phyloP scores from a whole-genome alignment of 1,140 invertebrate species.

The Brachystomella parvula region DNA sequence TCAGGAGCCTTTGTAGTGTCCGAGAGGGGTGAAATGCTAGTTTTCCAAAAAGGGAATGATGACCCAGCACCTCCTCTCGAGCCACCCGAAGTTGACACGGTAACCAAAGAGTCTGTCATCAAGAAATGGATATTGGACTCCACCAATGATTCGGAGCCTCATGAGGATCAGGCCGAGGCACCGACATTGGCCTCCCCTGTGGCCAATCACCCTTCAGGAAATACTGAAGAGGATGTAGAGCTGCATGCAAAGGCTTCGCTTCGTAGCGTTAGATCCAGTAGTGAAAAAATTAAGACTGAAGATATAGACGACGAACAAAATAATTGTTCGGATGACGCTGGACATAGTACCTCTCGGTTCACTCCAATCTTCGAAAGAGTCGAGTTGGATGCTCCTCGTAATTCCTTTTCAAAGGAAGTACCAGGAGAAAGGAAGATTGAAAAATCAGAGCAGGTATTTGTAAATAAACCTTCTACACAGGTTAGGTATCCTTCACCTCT shows the following conservation, averaged over 20 bases:
- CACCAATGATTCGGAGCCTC: too few species aligned
- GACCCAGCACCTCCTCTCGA: not conserved
- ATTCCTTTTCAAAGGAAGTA: not conserved
- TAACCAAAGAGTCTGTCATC: too few species aligned
- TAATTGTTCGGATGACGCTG: too few species aligned
- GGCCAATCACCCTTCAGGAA: too few species aligned
- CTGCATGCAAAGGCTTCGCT: too few species aligned
- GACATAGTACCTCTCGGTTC: too few species aligned
- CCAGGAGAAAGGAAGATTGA: not conserved
- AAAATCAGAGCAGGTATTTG: not conserved
- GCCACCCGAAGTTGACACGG: not conserved
- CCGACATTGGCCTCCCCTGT: not conserved
- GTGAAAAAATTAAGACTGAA: not conserved
- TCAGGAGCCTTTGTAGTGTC: not conserved
- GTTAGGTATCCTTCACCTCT: slow-evolving; percentile 11
- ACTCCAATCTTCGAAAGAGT: not conserved
- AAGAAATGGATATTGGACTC: too few species aligned
- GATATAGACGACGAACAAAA: too few species aligned
- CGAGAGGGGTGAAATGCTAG: not conserved
- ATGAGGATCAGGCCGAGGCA: not conserved
- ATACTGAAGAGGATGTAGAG: too few species aligned
- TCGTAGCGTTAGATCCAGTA: too few species aligned
- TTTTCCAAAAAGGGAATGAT: not conserved
- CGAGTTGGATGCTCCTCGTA: slow-evolving; percentile 3
- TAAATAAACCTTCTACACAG: slow-evolving; percentile 12